phyloP scores from a whole-genome alignment of 2,113 vertebrate genomes.

The Pseudorasbora parva region DNA sequence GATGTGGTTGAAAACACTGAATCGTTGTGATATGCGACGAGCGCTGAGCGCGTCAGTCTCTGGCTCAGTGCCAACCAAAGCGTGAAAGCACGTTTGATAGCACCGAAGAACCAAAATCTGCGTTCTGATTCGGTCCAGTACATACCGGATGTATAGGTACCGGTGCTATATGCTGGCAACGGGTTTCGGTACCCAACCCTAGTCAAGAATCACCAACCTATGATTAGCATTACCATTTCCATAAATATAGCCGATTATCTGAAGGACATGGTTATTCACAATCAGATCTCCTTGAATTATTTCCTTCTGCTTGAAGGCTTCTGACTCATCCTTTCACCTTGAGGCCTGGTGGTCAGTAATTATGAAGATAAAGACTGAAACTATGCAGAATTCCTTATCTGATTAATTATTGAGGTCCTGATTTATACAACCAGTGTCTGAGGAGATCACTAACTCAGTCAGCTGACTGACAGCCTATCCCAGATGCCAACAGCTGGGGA shows the following conservation, averaged over 20 bases:
- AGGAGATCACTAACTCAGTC: slow-evolving; percentile 53
- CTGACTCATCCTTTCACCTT: background rate
- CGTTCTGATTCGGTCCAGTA: no score
- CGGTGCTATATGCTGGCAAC: no score
- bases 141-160: no score
- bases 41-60: no score
- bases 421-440: slow-evolving; percentile 37
- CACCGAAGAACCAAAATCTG: no score
- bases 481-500: slow-evolving; percentile 49
- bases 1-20: no score
- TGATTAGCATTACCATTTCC: slow-evolving; percentile 6
- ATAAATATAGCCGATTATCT: background rate
- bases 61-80: no score
- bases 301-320: background rate
- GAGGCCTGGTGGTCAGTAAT: slow-evolving; percentile 11
- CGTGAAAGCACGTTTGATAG: no score
- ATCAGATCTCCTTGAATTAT: slow-evolving; percentile 32
- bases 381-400: slow-evolving; percentile 9
- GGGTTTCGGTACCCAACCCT: no score
- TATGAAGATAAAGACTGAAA: slow-evolving; percentile 52
- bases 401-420: slow-evolving; percentile 44
- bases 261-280: background rate
- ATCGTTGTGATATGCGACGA: no score
- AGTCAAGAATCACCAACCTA: no score
- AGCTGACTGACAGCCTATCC: slow-evolving; percentile 61